phyloP scores from a whole-genome alignment of 2,888 invertebrate genomes.

The Phlogophora meticulosa region DNA sequence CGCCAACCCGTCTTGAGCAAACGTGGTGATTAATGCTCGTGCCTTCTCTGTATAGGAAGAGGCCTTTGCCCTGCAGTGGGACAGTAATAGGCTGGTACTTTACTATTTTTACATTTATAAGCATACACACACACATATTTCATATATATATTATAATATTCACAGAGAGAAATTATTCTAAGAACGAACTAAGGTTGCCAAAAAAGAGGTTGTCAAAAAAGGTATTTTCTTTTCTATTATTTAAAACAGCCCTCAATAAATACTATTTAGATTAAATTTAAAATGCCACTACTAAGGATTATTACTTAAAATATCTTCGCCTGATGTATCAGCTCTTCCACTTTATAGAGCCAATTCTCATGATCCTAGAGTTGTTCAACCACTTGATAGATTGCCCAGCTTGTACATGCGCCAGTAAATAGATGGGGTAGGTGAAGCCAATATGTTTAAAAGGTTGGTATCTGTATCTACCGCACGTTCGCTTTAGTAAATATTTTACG shows the following conservation, averaged over 20 bases:
- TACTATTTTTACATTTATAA: too few relatives aligned
- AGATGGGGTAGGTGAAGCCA: slow-evolving; percentile 37
- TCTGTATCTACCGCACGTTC: slow-evolving; percentile 45
- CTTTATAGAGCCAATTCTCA: slow-evolving; percentile 5
- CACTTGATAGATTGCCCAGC: slow-evolving; percentile 38
- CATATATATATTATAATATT: too few relatives aligned
- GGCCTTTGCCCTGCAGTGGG: too few relatives aligned
- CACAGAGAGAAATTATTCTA: too few relatives aligned
- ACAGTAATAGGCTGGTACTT: too few relatives aligned
- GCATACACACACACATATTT: too few relatives aligned
- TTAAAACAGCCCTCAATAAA: too few relatives aligned
- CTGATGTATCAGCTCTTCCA: background rate
- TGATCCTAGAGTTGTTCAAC: slow-evolving; percentile 5
- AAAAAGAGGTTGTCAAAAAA: background rate
- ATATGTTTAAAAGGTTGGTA: slow-evolving; percentile 46
- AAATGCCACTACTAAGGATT: background rate
- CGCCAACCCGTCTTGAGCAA: too few relatives aligned
- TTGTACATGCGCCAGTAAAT: slow-evolving; percentile 27
- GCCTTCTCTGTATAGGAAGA: too few relatives aligned
- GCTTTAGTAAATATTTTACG: slow-evolving; percentile 49
- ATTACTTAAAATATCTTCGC: background rate
- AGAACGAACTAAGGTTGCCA: background rate
- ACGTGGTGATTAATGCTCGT: too few relatives aligned
- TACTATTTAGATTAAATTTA: too few relatives aligned
- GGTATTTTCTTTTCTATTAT: too few relatives aligned